A percentile compares a stretch with the other conserved stretches of the same genome.
phyloP scores from a whole-genome alignment of 2,797 vertebrate genomes.

The Sebastes alutus region DNA sequence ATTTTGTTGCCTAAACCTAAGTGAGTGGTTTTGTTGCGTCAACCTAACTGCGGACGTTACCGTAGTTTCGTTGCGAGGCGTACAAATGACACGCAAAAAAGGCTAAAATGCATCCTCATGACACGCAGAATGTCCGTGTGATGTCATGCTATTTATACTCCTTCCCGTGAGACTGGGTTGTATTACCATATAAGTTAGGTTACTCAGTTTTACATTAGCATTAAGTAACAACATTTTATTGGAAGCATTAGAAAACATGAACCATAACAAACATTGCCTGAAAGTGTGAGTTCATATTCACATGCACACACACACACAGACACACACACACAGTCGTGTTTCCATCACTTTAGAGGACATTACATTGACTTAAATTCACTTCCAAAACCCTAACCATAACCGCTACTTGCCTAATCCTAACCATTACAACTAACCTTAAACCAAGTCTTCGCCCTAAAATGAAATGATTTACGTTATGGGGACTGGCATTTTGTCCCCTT shows the following conservation, averaged over 20 bases:
- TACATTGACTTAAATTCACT: not conserved
- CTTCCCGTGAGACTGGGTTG: too few relatives aligned
- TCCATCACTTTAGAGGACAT: not conserved
- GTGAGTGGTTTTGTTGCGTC: too few relatives aligned
- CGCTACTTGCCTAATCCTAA: not conserved
- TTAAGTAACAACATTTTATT: not conserved
- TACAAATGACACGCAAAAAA: too few relatives aligned
- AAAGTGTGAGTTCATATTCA: not conserved
- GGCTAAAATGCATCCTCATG: too few relatives aligned
- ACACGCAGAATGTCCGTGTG: too few relatives aligned
- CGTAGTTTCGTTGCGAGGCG: too few relatives aligned
- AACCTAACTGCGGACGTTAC: too few relatives aligned
- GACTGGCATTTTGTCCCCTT: not conserved
- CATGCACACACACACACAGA: slow-evolving; percentile 12
- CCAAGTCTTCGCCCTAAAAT: not conserved
- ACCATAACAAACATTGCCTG: slow-evolving; percentile 21
- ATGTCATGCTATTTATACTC: too few relatives aligned
- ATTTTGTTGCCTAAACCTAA: too few relatives aligned
- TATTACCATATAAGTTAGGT: not conserved
- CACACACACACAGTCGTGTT: not conserved
- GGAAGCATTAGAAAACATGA: slow-evolving; percentile 14
- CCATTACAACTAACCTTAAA: not conserved
- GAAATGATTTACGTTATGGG: not conserved
- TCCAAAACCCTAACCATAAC: not conserved
- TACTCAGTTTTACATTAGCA: not conserved